phyloP scores from a whole-genome alignment of 1,140 invertebrate genomes.

The Varroa destructor region DNA sequence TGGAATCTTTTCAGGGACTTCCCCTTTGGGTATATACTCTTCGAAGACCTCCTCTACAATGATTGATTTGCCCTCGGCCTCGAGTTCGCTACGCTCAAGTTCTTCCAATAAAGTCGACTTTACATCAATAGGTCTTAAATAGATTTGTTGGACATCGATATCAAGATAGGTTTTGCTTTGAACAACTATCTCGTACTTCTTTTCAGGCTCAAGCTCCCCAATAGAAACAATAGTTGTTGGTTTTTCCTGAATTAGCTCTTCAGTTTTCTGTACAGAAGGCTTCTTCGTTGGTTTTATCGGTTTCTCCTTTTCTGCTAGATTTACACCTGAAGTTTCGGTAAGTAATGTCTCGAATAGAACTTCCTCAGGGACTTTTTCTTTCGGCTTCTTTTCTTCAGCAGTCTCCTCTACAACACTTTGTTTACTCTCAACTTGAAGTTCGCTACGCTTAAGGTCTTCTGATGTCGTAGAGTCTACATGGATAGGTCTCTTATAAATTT shows the following conservation, averaged over 20 bases:
- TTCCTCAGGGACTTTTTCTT: slow-evolving; percentile 2
- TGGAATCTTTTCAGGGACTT: neutral
- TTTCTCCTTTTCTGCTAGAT: neutral
- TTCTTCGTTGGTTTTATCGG: neutral
- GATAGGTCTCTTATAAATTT: slow-evolving; percentile 16
- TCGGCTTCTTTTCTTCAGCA: neutral
- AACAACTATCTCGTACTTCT: neutral
- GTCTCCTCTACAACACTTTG: neutral
- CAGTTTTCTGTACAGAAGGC: neutral
- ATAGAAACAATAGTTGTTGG: neutral
- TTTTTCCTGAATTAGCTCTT: neutral
- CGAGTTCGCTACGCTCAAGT: neutral
- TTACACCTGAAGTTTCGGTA: neutral
- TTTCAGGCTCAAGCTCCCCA: neutral
- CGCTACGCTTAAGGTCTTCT: slow-evolving; percentile 5
- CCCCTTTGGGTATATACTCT: neutral
- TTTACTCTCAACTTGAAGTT: slow-evolving; percentile 2
- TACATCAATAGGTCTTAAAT: neutral
- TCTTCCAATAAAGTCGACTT: neutral
- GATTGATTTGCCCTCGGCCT: neutral
- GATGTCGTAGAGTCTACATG: neutral
- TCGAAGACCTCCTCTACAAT: slow-evolving; percentile 1
- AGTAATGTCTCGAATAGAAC: too few species aligned
- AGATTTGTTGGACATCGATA: neutral
- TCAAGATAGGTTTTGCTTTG: neutral